Base-by-base conservation (phyloP, 2,888 invertebrate species). In the Ischnus inquisitorius region DNA sequence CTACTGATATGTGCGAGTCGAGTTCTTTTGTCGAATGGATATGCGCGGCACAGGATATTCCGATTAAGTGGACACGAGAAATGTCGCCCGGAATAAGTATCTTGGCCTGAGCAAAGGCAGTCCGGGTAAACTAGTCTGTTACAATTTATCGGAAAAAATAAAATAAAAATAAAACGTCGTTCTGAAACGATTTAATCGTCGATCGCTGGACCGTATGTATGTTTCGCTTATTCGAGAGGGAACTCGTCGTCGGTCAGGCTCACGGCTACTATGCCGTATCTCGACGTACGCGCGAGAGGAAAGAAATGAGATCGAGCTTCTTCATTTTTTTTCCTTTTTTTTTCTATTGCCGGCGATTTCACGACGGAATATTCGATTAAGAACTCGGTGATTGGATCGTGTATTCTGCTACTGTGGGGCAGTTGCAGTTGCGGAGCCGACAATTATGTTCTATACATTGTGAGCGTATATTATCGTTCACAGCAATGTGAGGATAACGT, bases 31-130 rank as follows among this genome's bases (percentile, higher is more conserved):
- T 5, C 28, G 34, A 22, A 34, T 34, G 34, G n/a, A n/a, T n/a
- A 34, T 34, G 8, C 4, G 8, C 34, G 34, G 1, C 34, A 34
- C 34, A 34, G 34, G 22, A 54, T 54, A 54, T 54, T 54, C 34
- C 54, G 54, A 51, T 68, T 51, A 12, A 69, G 51, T 69, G n/a
- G 34, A 69, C 19, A 16, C 68, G 22, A 22, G 51, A 51, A 51
- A 12, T 16, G 6, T 25, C 10, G 16, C 34, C 48, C n/a, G 14
- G 34, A 54, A 51, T 39, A 22, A 54, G 54, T 22, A 22, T 22
- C 19, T 54, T 22, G 54, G 22, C n/a, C n/a, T n/a, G n/a, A n/a
- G n/a, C 54, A 54, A 22, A 10, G 54, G 3, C 22, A 54, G 12
- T 34, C 22, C 10, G 22, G 28, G 48, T 19, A 71, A 71, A 71